Evolutionary conservation across 2,888 invertebrate genomes (phyloP).

Genomic region (Ariolimax columbianus): DNA sequence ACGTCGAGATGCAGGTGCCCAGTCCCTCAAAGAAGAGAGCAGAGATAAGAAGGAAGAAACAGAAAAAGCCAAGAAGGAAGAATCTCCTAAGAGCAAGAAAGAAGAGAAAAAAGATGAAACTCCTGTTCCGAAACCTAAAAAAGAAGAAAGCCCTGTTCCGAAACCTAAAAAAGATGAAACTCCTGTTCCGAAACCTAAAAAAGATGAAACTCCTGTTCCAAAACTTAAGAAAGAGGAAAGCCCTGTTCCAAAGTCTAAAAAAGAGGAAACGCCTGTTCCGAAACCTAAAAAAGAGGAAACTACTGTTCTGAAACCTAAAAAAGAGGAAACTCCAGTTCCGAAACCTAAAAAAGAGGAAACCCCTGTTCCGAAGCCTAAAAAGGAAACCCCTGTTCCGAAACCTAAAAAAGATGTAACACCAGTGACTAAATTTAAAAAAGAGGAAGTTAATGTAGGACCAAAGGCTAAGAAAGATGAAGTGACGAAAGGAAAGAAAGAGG

Average conservation of each 20-base stretch:
- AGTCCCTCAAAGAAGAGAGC: constrained; percentile 48
- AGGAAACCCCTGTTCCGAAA: neutral
- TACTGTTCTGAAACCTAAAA: constrained; percentile 40
- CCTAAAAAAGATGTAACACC: neutral
- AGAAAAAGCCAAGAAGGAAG: constrained; percentile 48
- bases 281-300: constrained; percentile 47
- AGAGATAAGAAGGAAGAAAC: constrained; percentile 51
- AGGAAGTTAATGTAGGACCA: neutral
- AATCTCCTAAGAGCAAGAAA: constrained; percentile 36
- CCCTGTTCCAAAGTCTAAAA: constrained; percentile 42
- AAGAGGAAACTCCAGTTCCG: constrained; percentile 19
- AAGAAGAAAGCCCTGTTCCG: constrained; percentile 47
- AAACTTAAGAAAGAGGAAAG: constrained; percentile 47
- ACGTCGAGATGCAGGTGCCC: constrained; percentile 44
- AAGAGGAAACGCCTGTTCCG: constrained; percentile 37
- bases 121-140: neutral
- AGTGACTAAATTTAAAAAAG: no score
- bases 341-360: constrained; percentile 47
- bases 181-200: constrained; percentile 42
- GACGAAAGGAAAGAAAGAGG: constrained; percentile 46
- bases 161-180: constrained; percentile 47
- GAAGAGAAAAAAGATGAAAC: constrained; percentile 47
- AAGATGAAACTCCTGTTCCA: constrained; percentile 43
- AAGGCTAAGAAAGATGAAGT: constrained; percentile 47
- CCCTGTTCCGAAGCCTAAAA: constrained; percentile 41